Evolutionary conservation across 2,113 vertebrate species (phyloP).

Genomic region (Balaeniceps rex): DNA sequence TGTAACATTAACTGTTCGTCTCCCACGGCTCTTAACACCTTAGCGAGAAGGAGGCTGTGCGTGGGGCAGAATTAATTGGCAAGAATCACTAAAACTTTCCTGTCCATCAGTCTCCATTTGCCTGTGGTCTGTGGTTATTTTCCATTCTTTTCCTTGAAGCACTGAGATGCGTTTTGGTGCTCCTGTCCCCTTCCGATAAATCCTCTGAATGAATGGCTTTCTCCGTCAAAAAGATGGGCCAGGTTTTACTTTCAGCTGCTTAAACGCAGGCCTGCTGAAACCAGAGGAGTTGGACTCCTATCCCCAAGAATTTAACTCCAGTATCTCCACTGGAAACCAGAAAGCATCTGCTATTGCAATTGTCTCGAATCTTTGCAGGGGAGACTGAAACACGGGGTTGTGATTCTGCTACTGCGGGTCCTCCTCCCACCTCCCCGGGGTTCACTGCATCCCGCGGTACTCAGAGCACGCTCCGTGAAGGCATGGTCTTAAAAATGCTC

Average conservation of each 20-base stretch:
- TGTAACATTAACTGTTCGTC: neutral
- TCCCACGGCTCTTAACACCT: neutral
- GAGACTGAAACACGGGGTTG: neutral
- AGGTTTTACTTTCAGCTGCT: neutral
- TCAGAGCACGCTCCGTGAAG: neutral
- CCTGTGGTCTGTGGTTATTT: neutral
- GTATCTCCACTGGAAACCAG: neutral
- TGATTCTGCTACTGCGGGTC: neutral
- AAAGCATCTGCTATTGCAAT: neutral
- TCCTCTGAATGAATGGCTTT: neutral
- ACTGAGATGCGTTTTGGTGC: neutral
- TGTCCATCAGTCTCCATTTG: neutral
- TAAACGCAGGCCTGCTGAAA: neutral
- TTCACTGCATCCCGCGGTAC: accelerated
- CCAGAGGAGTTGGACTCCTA: neutral
- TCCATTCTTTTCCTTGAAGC: neutral
- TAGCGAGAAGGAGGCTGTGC: neutral
- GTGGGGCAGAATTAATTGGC: neutral
- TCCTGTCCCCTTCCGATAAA: neutral
- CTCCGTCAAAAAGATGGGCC: neutral
- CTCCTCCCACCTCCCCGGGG: neutral
- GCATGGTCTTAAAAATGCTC: neutral
- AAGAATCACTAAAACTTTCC: neutral
- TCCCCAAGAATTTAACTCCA: neutral
- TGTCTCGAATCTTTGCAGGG: neutral